These are phyloP conservation scores for Lineus longissimus DNA, from an alignment of 1,140 invertebrate genomes.

Conservation along the genomic window DNA sequence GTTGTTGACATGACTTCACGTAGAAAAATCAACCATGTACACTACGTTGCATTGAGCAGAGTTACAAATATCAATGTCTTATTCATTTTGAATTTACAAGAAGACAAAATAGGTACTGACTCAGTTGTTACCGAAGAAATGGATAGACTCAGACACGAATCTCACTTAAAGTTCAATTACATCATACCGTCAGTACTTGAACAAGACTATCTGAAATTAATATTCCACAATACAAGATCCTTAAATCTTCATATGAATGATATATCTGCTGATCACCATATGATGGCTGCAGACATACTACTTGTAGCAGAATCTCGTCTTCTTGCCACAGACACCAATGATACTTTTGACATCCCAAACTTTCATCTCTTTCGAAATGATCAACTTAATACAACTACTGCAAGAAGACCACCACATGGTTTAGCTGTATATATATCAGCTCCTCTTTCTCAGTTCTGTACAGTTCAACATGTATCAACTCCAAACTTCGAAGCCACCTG, in stretches of 20 bases:
- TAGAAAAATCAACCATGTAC: neutral
- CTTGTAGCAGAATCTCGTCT: neutral
- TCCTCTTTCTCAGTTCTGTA: neutral
- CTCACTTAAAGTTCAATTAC: neutral
- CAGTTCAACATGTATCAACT: neutral
- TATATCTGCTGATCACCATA: neutral
- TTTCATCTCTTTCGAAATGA: neutral
- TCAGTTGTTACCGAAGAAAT: neutral
- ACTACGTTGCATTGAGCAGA: conserved; percentile 1
- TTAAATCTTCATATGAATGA: neutral
- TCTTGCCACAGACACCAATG: neutral
- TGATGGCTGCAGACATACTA: neutral
- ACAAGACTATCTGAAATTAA: neutral
- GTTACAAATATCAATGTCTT: neutral
- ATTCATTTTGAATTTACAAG: neutral
- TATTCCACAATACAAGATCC: conserved; percentile 2
- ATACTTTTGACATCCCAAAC: neutral
- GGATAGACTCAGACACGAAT: neutral
- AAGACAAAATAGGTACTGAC: neutral
- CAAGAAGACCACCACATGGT: neutral
- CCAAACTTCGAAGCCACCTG: neutral
- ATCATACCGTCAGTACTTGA: neutral
- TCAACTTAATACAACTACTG: neutral
- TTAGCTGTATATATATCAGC: neutral
- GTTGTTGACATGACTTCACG: neutral